Evolutionary conservation across 2,888 invertebrate genomes (phyloP), one percentile per base, ranked within the genome.

Genomic region (Apamea anceps): DNA sequence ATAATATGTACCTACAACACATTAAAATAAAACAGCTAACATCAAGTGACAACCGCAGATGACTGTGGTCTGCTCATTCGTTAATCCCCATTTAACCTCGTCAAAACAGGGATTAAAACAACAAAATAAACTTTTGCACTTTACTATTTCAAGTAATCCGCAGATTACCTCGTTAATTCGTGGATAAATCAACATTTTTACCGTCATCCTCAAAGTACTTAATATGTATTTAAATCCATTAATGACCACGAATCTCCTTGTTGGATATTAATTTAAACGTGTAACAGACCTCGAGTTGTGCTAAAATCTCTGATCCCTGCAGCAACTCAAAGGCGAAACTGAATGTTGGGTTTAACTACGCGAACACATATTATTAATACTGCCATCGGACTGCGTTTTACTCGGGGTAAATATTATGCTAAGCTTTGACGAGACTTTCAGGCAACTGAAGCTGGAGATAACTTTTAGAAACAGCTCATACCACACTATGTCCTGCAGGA

Each of bases 231-330:
- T 13, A 42, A 73, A 73, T 42, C 32, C 32, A 51, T 75, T 21
- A 28, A 37, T 71, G n/a, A 18, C 13, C 51, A 13, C 37, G 0
- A 21, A 54, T 57, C 12, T 32, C 45, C 42, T 75, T 25, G 28
- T 32, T 57, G 12, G 12, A 68, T 48, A 75, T 75, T 57, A 57
- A 57, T 75, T 74, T 6, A 12, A 51, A 51, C 76, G 48, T 42
- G 21, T 63, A 76, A n/a, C 28, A 42, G 21, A 21, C 12, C 28
- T 25, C 37, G 18, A 32, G 15, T 63, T 63, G 12, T 51, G 21
- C 28, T 37, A 42, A 28, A 63, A 77, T 51, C 42, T 65, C 42
- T 42, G 25, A 54, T 54, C 51, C 25, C 42, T 25, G 28, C 25
- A 12, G 5, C 18, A 28, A 65, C 28, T 45, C 28, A 77, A 76